phyloP scores from a whole-genome alignment of 92 coral and sea anemone genomes.

The Parazoanthus atlanticus region DNA sequence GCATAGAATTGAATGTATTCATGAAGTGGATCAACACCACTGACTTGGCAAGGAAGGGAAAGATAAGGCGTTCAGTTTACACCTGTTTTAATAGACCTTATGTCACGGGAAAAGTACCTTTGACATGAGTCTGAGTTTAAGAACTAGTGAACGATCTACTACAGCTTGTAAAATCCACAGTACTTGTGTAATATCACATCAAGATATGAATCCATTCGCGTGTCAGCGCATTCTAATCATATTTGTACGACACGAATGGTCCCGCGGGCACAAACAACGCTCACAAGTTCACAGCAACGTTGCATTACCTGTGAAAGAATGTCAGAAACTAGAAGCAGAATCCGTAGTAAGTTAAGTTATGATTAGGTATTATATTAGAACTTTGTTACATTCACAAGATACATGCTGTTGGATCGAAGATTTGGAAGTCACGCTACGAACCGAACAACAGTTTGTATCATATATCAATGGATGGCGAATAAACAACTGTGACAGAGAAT shows the following conservation, averaged over 20 bases:
- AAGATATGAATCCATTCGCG: slow-evolving; percentile 4
- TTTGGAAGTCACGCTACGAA: slow-evolving; percentile 46
- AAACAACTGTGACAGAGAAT: slow-evolving; percentile 26
- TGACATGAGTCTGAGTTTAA: not conserved
- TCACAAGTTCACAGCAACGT: slow-evolving; percentile 21
- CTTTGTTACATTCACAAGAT: not conserved
- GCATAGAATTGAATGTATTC: not conserved
- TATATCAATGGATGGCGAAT: slow-evolving; percentile 30
- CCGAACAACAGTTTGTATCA: slow-evolving; percentile 37
- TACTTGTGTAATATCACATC: slow-evolving; percentile 1
- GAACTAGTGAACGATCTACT: not conserved
- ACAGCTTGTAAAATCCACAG: not conserved
- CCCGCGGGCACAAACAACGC: slow-evolving; percentile 47
- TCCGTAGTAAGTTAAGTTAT: not conserved
- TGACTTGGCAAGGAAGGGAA: not conserved
- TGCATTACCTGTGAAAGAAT: slow-evolving; percentile 9
- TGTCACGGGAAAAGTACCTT: not conserved
- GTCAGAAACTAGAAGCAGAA: not conserved
- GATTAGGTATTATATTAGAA: not conserved
- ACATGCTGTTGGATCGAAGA: not conserved
- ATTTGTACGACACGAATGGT: slow-evolving; percentile 36
- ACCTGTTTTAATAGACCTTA: not conserved
- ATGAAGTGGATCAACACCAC: not conserved
- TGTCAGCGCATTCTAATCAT: slow-evolving; percentile 37
- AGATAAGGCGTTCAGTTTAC: not conserved